Evolutionary conservation across 2,113 vertebrate species (phyloP), one percentile per base, ranked within the genome.

Genomic region (Cephalopterus ornatus): DNA sequence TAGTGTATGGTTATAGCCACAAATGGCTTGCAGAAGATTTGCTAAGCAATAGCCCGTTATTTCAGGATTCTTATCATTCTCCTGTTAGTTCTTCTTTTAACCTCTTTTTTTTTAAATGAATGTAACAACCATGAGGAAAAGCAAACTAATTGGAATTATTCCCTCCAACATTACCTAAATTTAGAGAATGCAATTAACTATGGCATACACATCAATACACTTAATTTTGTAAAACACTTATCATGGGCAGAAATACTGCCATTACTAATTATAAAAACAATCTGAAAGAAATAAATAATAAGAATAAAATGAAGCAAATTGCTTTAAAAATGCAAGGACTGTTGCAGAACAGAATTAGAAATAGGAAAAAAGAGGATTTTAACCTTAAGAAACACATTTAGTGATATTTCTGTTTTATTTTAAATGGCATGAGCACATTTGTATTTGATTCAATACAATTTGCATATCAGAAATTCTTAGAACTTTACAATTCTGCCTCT

Each of bases 141-240:
- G 12, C 42, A 95, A 95, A 94, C 52, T 77, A 93, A 93, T 92
- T 83, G 72, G 86, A 95, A 88, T 94, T 78, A 92, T 91, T 95
- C 35, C 56, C 39, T 61, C 75, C 49, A 93, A 94, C n/a, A 74
- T 85, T 88, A 95, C 78, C 74, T 92, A 85, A 88, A 91, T 92
- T 92, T 97, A 90, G 41, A 86, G 65, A 97, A 95, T 86, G 37
- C 49, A 95, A 94, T 97, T 96, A 94, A 90, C 67, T 84, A 35
- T 65, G 35, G 27, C 65, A 81, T 78, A 61, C 65, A 90, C 59
- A 79, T 92, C 82, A 97, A 61, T 79, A 83, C 37, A 46, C 11
- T 58, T 82, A 83, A 88, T 80, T 78, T 65, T 79, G 37, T 88
- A 89, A 85, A 93, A 81, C 47, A 82, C 24, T 95, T 93, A 89